phyloP scores from a whole-genome alignment of 2,888 invertebrate species.

The Spatulosminthurus flaviceps region DNA sequence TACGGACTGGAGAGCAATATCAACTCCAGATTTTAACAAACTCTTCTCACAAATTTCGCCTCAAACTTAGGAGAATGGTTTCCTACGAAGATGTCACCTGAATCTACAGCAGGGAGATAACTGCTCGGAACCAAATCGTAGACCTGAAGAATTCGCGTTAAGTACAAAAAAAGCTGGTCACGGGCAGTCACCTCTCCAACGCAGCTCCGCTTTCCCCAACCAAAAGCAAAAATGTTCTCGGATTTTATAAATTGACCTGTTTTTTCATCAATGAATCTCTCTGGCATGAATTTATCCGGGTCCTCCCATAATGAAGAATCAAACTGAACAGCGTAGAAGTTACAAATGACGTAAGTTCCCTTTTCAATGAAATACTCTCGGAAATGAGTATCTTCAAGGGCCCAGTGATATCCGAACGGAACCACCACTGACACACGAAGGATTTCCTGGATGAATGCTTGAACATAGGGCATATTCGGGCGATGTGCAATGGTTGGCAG shows the following conservation, averaged over 20 bases:
- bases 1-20: too few species aligned
- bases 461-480: not conserved
- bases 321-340: not conserved
- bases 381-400: not conserved
- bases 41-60: too few species aligned
- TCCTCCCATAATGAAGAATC: not conserved
- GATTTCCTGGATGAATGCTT: not conserved
- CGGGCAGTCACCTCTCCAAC: not conserved
- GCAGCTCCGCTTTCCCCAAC: not conserved
- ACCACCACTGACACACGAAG: not conserved
- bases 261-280: not conserved
- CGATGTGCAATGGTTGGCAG: not conserved
- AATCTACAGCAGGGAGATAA: too few species aligned
- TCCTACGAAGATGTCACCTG: too few species aligned
- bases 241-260: not conserved
- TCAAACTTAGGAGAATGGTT: too few species aligned
- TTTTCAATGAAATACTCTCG: not conserved
- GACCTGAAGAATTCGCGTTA: not conserved
- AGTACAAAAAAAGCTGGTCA: not conserved
- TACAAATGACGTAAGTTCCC: not conserved
- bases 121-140: too few species aligned
- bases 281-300: not conserved
- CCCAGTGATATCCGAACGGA: not conserved
- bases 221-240: not conserved
- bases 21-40: too few species aligned